Percentiles rank a stretch among this genome's conserved stretches.
Evolutionary conservation across 2,888 invertebrate genomes (phyloP).

Genomic region (Sminthurides aquaticus): DNA sequence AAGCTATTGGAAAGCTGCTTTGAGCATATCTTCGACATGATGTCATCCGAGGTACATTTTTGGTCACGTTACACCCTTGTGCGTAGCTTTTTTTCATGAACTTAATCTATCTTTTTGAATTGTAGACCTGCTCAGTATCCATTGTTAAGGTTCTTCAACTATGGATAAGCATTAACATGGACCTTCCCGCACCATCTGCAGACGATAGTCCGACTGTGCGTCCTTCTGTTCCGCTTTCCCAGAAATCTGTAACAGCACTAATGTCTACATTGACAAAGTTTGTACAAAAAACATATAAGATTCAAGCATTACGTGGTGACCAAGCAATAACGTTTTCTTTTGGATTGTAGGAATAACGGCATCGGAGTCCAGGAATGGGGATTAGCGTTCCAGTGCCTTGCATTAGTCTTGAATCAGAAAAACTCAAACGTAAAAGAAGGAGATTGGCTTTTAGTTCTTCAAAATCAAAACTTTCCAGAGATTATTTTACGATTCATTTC

Average conservation of each 20-base stretch:
- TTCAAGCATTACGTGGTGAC: neutral
- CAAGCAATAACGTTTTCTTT: constrained; percentile 12
- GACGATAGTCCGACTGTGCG: constrained; percentile 55
- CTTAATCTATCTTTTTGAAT: constrained; percentile 16
- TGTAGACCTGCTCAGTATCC: constrained; percentile 62
- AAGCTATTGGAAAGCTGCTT: constrained; percentile 28
- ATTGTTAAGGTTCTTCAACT: constrained; percentile 76
- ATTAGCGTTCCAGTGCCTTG: constrained; percentile 65
- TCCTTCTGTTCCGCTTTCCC: constrained; percentile 60
- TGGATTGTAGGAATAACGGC: constrained; percentile 54
- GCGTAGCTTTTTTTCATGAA: neutral
- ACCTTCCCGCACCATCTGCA: constrained; percentile 42
- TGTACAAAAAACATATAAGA: constrained; percentile 26
- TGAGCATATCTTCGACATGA: constrained; percentile 41
- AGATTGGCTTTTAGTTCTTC: constrained; percentile 44
- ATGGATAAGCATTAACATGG: constrained; percentile 76
- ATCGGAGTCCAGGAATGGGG: constrained; percentile 71
- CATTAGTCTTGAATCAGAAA: constrained; percentile 52
- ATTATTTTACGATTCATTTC: constrained; percentile 61
- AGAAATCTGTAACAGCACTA: constrained; percentile 59
- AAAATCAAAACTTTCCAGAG: constrained; percentile 39
- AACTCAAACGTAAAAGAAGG: constrained; percentile 41
- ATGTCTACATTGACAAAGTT: constrained; percentile 59
- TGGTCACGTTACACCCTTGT: neutral
- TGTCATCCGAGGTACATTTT: constrained; percentile 35